A percentile compares a stretch with the other conserved stretches of the same genome.
These are phyloP conservation scores for Lacanobia oleracea DNA, from an alignment of 2,888 invertebrate genomes.

Conservation along the genomic window DNA sequence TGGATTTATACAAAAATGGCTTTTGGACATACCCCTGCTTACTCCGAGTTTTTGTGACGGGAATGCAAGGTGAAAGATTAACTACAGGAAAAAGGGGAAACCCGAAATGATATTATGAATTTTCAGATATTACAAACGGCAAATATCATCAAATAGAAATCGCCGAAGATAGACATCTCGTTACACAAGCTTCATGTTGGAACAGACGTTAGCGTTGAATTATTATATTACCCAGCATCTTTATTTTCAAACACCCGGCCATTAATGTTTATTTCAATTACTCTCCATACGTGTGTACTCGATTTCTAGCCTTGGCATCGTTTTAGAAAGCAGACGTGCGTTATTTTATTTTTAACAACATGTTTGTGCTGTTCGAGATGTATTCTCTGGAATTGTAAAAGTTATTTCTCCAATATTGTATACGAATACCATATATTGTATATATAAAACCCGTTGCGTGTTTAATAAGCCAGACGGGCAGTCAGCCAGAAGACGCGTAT, in stretches of 20 bases:
- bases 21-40: constrained; percentile 26
- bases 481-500: constrained; percentile 59
- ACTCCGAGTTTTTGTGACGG: constrained; percentile 16
- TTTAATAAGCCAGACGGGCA: constrained; percentile 53
- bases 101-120: not conserved
- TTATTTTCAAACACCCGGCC: constrained; percentile 18
- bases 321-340: constrained; percentile 46
- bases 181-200: constrained; percentile 8
- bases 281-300: constrained; percentile 28
- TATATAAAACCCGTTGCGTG: constrained; percentile 59
- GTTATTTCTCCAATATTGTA: constrained; percentile 19
- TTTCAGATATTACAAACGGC: not conserved
- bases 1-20: constrained; percentile 45
- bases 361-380: constrained; percentile 9
- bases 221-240: constrained; percentile 22
- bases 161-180: not conserved
- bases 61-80: constrained; percentile 20
- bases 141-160: constrained; percentile 22
- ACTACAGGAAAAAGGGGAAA: constrained; percentile 1
- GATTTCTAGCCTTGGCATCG: constrained; percentile 50
- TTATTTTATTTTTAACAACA: constrained; percentile 38
- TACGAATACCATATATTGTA: constrained; percentile 19
- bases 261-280: constrained; percentile 49
- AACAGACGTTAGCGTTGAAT: constrained; percentile 7
- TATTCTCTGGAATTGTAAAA: constrained; percentile 33